Percentiles rank a stretch among this genome's conserved stretches.
Conservation (phyloP, 1,140 invertebrate genomes). For the Drosophila bocqueti region DNA sequence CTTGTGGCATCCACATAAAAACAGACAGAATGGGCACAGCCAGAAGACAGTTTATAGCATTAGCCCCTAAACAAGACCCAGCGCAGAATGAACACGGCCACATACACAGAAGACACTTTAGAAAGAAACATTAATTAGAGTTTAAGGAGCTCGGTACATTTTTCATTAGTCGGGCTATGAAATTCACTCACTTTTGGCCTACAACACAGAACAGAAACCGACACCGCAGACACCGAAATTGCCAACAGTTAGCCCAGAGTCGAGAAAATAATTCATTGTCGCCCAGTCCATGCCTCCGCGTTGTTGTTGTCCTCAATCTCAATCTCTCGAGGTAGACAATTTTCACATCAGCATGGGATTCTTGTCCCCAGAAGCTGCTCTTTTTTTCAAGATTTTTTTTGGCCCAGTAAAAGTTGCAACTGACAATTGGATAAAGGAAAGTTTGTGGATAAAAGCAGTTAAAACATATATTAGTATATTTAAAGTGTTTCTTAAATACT, state of each 20-base stretch:
- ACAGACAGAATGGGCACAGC: constrained; percentile 77
- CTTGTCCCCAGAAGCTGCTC: constrained; percentile 39
- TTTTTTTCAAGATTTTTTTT: constrained; percentile 4
- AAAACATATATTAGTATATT: not conserved
- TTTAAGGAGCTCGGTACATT: constrained; percentile 70
- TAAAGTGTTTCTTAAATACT: no score
- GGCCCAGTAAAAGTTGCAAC: constrained; percentile 31
- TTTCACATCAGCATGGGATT: constrained; percentile 40
- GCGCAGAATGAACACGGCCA: constrained; percentile 22
- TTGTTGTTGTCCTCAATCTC: constrained; percentile 51
- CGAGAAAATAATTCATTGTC: constrained; percentile 51
- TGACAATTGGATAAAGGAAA: constrained; percentile 17
- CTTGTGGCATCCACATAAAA: constrained; percentile 14
- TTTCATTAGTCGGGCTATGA: constrained; percentile 64
- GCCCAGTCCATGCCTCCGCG: constrained; percentile 26
- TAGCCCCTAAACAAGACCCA: constrained; percentile 39
- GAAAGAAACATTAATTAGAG: constrained; percentile 74
- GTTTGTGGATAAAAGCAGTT: not conserved
- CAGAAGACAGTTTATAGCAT: constrained; percentile 65
- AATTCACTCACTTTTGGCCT: constrained; percentile 60
- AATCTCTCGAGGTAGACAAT: constrained; percentile 32
- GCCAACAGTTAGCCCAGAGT: constrained; percentile 37
- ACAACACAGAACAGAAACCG: constrained; percentile 19
- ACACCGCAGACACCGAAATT: constrained; percentile 49
- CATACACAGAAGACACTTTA: constrained; percentile 46